Evolutionary conservation across 2,113 vertebrate genomes (phyloP).

Genomic region (Numenius arquata): DNA sequence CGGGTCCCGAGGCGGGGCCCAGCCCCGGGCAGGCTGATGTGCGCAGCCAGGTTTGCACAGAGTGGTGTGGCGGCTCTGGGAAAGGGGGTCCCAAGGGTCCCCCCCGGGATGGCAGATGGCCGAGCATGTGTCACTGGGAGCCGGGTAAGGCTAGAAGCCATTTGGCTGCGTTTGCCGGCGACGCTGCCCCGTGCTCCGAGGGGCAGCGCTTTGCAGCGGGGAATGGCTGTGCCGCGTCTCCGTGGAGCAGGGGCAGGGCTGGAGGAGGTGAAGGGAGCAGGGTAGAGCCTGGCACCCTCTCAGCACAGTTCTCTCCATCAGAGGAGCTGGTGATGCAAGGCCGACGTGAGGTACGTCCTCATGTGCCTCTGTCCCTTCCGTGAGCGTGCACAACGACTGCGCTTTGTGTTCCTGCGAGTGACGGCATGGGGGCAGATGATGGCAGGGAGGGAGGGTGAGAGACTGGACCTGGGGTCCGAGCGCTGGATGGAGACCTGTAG

Average conservation of each 20-base stretch:
- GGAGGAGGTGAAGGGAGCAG: neutral
- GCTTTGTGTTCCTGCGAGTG: neutral
- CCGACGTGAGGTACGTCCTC: neutral
- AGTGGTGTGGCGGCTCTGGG: neutral
- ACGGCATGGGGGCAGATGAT: neutral
- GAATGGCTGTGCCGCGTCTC: rapidly evolving
- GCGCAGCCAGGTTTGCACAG: neutral
- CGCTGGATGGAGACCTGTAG: neutral
- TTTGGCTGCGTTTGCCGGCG: rapidly evolving
- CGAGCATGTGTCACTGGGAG: rapidly evolving
- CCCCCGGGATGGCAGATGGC: neutral
- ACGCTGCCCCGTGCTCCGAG: rapidly evolving
- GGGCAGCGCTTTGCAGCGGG: neutral
- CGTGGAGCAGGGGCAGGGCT: neutral
- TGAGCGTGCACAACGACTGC: rapidly evolving
- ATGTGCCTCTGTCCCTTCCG: neutral
- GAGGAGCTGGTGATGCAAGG: neutral
- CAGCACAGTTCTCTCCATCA: neutral
- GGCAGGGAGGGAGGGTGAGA: neutral
- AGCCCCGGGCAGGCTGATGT: neutral
- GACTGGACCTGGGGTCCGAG: neutral
- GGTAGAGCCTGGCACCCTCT: neutral
- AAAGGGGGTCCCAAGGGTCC: neutral
- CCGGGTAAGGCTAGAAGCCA: neutral
- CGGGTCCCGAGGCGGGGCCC: neutral